Evolutionary conservation across 2,113 vertebrate genomes (phyloP).

Genomic region (Chamaetylas fuelleborni): DNA sequence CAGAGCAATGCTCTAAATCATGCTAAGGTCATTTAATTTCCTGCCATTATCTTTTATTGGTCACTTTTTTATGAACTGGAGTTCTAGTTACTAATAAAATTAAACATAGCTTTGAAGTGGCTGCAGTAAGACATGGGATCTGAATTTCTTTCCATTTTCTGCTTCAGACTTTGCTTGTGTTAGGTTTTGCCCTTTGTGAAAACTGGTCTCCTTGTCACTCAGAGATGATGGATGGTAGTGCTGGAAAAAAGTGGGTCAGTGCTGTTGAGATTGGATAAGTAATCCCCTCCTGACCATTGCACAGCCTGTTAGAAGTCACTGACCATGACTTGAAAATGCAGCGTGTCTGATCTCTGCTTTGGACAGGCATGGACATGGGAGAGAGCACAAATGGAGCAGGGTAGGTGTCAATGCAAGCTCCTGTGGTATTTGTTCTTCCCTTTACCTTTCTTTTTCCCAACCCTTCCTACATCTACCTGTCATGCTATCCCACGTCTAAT

Average conservation of each 20-base stretch:
- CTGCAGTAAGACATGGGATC: background rate
- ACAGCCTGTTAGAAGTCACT: conserved; percentile 26
- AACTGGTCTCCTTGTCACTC: background rate
- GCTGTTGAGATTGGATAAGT: conserved; percentile 1
- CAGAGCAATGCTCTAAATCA: conserved; percentile 12
- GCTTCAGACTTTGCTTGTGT: background rate
- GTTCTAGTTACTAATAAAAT: conserved; percentile 44
- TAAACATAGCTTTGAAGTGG: conserved; percentile 15
- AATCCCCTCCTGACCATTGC: conserved; percentile 26
- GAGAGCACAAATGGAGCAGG: background rate
- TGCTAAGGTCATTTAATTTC: conserved; percentile 48
- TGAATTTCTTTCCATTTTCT: background rate
- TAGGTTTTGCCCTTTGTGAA: background rate
- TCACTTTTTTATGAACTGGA: conserved; percentile 48
- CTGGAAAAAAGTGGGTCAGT: conserved; percentile 39
- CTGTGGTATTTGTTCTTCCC: background rate
- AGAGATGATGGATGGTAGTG: background rate
- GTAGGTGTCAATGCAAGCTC: background rate
- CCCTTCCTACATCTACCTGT: background rate
- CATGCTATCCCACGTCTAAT: background rate
- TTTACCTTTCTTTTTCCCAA: background rate
- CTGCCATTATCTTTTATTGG: conserved; percentile 48
- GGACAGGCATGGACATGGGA: background rate
- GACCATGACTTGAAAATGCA: background rate
- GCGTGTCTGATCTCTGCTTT: background rate